A percentile compares a stretch with the other conserved stretches of the same genome.
Conservation (phyloP, 2,113 vertebrate species). For the Platichthys flesus region DNA sequence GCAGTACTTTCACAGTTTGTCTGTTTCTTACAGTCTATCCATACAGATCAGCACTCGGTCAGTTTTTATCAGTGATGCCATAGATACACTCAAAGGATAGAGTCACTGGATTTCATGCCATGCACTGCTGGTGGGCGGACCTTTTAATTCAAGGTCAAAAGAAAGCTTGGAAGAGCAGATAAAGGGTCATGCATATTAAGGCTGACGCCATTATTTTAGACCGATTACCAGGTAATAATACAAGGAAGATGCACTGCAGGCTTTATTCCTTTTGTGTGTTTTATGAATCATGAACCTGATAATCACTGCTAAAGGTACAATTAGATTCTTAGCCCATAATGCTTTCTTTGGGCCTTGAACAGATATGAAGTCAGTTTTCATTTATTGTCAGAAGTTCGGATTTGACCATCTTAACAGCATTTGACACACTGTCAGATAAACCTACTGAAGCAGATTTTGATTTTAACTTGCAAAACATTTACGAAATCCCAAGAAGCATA, state of each 20-base stretch:
- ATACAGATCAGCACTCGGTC: constrained; percentile 2
- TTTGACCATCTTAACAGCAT: no score
- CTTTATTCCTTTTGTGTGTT: constrained; percentile 41
- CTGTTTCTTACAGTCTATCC: constrained; percentile 53
- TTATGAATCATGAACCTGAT: constrained; percentile 35
- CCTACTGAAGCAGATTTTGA: no score
- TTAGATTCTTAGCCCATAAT: constrained; percentile 23
- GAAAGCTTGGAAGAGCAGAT: constrained; percentile 29
- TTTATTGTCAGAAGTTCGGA: no score
- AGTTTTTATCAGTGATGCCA: background rate
- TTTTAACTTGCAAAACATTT: no score
- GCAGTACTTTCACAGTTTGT: background rate
- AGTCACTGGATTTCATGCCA: constrained; percentile 23
- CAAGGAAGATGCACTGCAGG: constrained; percentile 20
- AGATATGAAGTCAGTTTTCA: no score
- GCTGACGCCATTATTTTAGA: constrained; percentile 46
- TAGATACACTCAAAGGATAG: background rate
- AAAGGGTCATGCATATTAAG: constrained; percentile 48
- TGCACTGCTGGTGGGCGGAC: constrained; percentile 14
- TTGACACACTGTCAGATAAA: no score
- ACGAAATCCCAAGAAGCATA: no score
- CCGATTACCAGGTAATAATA: constrained; percentile 51
- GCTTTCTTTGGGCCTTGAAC: constrained; percentile 19
- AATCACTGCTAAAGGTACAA: constrained; percentile 27
- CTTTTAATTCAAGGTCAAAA: constrained; percentile 46